phyloP scores from a whole-genome alignment of 2,113 vertebrate species.

The Anthoscopus minutus region DNA sequence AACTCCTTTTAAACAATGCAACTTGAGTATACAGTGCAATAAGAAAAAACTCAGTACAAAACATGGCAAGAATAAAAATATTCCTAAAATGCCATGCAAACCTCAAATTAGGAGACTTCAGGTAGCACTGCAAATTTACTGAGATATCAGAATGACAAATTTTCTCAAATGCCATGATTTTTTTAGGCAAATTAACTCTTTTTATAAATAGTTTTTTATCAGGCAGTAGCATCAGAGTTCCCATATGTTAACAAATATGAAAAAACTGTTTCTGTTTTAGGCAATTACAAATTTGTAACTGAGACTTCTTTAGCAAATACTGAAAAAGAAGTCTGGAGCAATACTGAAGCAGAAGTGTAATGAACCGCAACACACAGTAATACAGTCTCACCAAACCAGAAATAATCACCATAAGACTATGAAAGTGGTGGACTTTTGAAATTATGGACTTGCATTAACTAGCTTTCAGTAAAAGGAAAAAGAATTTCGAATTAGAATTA shows the following conservation, averaged over 20 bases:
- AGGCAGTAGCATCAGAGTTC: not conserved
- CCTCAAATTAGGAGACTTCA: not conserved
- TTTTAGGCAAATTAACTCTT: not conserved
- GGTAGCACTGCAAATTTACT: not conserved
- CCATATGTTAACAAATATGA: not conserved
- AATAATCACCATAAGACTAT: not conserved
- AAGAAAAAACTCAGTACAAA: not conserved
- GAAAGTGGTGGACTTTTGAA: not conserved
- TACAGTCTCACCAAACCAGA: not conserved
- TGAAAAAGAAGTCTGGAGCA: not conserved
- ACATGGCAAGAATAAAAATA: not conserved
- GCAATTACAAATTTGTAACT: not conserved
- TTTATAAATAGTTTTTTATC: not conserved
- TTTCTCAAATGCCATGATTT: not conserved
- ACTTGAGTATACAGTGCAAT: not conserved
- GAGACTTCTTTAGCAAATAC: not conserved
- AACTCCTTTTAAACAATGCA: not conserved
- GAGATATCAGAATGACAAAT: not conserved
- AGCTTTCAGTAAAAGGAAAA: not conserved
- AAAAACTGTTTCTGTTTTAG: not conserved
- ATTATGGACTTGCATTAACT: not conserved
- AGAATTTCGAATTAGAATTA: not conserved
- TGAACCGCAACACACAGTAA: not conserved
- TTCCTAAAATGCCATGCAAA: not conserved
- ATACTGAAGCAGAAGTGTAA: not conserved